Conservation (phyloP, 2,113 vertebrate genomes). For the Ceratotherium simum region DNA sequence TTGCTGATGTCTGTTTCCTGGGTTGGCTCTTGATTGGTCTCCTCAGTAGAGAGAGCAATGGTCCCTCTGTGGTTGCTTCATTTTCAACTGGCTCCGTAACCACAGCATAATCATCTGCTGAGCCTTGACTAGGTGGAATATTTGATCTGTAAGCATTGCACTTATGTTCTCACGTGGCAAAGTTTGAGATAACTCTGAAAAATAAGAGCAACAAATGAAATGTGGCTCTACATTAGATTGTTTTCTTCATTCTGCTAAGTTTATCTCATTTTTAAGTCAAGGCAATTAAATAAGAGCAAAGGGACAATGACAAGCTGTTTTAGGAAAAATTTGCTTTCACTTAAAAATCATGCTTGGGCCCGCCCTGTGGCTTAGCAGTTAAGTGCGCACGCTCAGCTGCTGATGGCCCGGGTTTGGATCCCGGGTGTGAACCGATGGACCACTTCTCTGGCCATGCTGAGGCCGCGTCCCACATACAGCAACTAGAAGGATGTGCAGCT, state of each 20-base stretch:
- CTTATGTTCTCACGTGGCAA: not conserved
- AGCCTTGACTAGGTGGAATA: not conserved
- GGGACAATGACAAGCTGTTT: not conserved
- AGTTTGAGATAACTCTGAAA: not conserved
- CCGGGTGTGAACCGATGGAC: no score
- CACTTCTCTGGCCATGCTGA: no score
- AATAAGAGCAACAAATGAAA: not conserved
- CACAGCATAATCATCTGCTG: not conserved
- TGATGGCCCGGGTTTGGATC: no score
- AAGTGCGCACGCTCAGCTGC: no score
- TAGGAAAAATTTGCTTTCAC: not conserved
- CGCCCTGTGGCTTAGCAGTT: no score
- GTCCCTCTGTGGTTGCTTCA: not conserved
- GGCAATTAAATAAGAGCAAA: not conserved
- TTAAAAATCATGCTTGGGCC: not conserved
- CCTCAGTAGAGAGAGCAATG: not conserved
- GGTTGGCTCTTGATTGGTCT: not conserved
- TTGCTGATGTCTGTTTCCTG: conserved; percentile 30
- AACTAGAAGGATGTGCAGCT: no score
- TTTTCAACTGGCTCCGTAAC: not conserved
- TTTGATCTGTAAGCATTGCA: not conserved
- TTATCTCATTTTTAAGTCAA: not conserved
- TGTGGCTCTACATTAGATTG: not conserved
- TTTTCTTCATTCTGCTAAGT: not conserved
- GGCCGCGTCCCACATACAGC: no score